Base-by-base conservation (phyloP, 1,140 invertebrate species). In the Bacillus rossius region DNA sequence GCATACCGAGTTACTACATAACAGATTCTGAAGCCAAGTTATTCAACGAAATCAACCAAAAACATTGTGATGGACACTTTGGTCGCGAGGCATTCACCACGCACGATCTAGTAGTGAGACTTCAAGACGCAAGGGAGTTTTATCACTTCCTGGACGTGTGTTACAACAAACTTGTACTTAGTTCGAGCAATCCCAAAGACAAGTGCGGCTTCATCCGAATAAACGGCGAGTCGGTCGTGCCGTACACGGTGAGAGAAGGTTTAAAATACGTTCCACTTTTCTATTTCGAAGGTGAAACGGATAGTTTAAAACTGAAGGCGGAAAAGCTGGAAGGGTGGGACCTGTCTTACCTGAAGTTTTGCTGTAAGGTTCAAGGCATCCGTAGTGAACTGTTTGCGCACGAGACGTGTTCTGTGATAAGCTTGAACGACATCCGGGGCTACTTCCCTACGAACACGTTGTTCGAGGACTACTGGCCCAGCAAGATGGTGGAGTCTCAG, bases 161-260 rank as follows among this genome's bases (percentile, higher is more conserved):
- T 73, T 92, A 91, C 75, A 86, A 86, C 56, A 92, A 93, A 71
- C 74, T 94, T 53, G 79, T 87, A 25, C 76, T 78, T 37, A 71
- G 67, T 57, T 69, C 66, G 43, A 71, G 62, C 41, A 67, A 72
- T 64, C 75, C 79, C 26, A 82, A 84, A 60, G 88, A 92, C 69
- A 86, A 90, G 64, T 96, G 93, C 76, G 94, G 93, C 45, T 96
- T 96, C 72, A 92, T 96, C 62, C 81, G 91, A 45, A 94, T 97
- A 59, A 96, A 96, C 70, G 92, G 92, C 69, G 94, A 94, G 67
- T 92, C 91, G 0, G 91, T 96, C 26, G 92, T 96, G 45, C 94
- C 94, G 3, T 97, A 95, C 70, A 93, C 94, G 1, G 83, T 91
- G 3, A 85, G 89, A 64, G 86, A 90, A 63, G 78, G 77, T 53